Conservation (phyloP, 2,797 vertebrate genomes). For the Pampus argenteus region DNA sequence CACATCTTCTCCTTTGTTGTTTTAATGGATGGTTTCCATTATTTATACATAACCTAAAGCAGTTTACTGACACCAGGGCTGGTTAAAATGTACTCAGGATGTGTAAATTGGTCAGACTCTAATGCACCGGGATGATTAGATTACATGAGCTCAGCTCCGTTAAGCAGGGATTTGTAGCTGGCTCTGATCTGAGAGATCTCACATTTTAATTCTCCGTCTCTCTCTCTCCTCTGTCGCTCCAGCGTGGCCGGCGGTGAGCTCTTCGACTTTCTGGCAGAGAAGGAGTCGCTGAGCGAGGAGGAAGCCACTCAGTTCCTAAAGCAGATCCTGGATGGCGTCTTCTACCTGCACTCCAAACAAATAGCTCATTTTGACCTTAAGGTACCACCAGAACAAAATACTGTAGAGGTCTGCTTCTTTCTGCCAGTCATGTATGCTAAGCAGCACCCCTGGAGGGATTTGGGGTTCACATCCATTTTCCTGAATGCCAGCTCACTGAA, state of each 20-base stretch:
- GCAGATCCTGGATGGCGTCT: constrained; percentile 97
- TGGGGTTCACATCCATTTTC: not conserved
- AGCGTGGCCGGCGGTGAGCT: constrained; percentile 98
- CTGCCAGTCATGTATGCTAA: not conserved
- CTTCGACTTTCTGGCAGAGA: constrained; percentile 98
- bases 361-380: constrained; percentile 99
- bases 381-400: constrained; percentile 77
- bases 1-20: not conserved
- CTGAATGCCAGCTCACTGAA: constrained; percentile 17
- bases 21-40: not conserved
- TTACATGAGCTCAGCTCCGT: constrained; percentile 64
- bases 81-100: constrained; percentile 20
- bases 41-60: not conserved
- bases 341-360: constrained; percentile 95
- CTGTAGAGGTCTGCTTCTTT: not conserved
- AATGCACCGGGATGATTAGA: constrained; percentile 67
- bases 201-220: constrained; percentile 38
- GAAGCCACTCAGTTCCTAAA: constrained; percentile 99
- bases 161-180: constrained; percentile 69
- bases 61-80: constrained; percentile 1
- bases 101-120: constrained; percentile 55
- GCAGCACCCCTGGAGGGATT: not conserved
- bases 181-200: constrained; percentile 55
- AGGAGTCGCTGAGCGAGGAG: constrained; percentile 97
- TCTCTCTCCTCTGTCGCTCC: constrained; percentile 15